Conservation (phyloP, 2,113 vertebrate species). For the Pomatorhinus ruficollis region DNA sequence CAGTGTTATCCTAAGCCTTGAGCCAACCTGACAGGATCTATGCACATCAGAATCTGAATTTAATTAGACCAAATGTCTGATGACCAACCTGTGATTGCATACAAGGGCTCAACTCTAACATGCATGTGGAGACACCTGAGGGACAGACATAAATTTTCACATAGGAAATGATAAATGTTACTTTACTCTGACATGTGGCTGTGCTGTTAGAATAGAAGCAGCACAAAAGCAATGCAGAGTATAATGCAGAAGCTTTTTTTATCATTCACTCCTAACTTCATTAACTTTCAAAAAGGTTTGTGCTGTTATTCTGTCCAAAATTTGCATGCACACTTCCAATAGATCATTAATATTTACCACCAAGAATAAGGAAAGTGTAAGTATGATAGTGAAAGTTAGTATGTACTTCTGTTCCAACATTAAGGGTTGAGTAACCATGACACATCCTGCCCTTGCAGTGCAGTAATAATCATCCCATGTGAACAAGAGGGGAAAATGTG, state of each 20-base stretch:
- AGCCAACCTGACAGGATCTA: neutral
- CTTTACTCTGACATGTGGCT: neutral
- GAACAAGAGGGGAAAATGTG: neutral
- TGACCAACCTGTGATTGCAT: neutral
- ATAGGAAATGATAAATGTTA: neutral
- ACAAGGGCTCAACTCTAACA: neutral
- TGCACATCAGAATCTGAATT: neutral
- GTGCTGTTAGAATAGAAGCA: neutral
- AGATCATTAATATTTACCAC: neutral
- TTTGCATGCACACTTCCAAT: neutral
- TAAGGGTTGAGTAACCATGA: neutral
- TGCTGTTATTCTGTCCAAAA: neutral
- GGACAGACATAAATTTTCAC: neutral
- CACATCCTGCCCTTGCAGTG: neutral
- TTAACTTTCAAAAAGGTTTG: neutral
- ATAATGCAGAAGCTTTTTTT: neutral
- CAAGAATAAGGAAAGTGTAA: neutral
- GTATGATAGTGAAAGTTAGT: neutral
- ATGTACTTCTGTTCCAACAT: neutral
- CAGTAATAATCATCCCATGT: neutral
- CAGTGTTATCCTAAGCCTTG: neutral
- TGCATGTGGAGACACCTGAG: neutral
- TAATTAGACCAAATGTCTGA: neutral
- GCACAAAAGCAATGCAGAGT: neutral
- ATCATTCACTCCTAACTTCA: neutral